Evolutionary conservation across 2,113 vertebrate genomes (phyloP), one percentile per base, ranked within the genome.

Genomic region (Synodontis membranacea): DNA sequence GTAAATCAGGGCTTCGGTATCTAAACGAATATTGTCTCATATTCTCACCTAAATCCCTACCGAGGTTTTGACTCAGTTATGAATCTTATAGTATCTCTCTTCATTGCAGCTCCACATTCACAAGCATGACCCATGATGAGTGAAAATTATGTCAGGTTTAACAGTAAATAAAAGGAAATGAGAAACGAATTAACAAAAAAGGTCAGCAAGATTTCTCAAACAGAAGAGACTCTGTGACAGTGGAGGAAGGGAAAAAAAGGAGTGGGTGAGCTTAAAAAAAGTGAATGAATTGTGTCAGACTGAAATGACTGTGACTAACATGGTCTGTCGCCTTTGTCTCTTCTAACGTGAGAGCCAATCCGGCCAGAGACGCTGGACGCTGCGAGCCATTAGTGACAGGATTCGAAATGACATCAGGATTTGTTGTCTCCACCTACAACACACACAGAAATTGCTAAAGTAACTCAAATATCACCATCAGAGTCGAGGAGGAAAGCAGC

Each of bases 401-500:
- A 86, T 81, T 60, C 25, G 15, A 82, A 82, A 50, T 82, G 85
- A 82, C 85, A 86, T 60, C 66, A 82, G 85, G 66, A 82, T 58
- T 86, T 75, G 50, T 46, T 86, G 62, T 70, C 34, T 81, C 62
- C 58, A 80, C 64, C 78, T 81, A 86, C 46, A 44, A 54, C 10
- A 68, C 10, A 68, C 42, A 52, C 50, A 72, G 50, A 86, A 54
- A n/a, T 50, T 28, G 39, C 25, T 44, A 70, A 54, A 70, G 48
- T 56, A 70, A 54, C 85, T 81, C 39, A 56, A 82, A 81, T 74
- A 81, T 81, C 50, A 82, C 25, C 76, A 34, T 80, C 78, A 54
- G 17, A 84, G 11, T 60, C 14, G 9, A 78, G 25, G 21, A 78
- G 34, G 10, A 58, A 74, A 58, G 52, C 66, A 42, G 64, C 48